These are phyloP conservation scores for Microplitis demolitor DNA, from an alignment of 1,140 invertebrate species.

Conservation along the genomic window DNA sequence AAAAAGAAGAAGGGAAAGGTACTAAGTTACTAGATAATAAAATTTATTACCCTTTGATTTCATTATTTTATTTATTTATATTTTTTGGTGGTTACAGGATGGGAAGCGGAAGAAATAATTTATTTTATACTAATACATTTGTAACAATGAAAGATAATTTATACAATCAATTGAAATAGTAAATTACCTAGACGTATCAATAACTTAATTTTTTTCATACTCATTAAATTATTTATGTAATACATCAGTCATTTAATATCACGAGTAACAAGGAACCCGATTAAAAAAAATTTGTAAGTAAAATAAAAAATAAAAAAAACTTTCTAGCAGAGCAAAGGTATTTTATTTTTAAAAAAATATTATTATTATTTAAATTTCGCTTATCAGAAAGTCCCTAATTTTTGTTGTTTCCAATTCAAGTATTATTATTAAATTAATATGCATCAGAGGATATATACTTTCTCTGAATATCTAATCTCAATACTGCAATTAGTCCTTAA, in stretches of 20 bases:
- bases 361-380: neutral
- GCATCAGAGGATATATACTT: constrained; percentile 20
- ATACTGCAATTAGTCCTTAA: constrained; percentile 19
- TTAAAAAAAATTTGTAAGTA: neutral
- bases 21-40: too few species aligned
- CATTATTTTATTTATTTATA: too few species aligned
- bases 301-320: neutral
- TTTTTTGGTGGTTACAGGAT: neutral
- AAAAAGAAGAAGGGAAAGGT: too few species aligned
- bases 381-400: neutral
- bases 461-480: neutral
- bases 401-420: constrained; percentile 6
- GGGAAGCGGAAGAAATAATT: constrained; percentile 7
- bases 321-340: neutral
- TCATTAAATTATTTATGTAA: neutral
- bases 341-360: too few species aligned
- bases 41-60: too few species aligned
- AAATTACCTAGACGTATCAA: neutral
- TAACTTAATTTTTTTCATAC: neutral
- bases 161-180: neutral
- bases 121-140: neutral
- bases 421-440: constrained; percentile 23
- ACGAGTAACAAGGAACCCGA: neutral
- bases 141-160: too few species aligned
- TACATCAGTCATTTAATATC: neutral